phyloP scores from a whole-genome alignment of 2,888 invertebrate genomes.

The Nymphalis c-album region DNA sequence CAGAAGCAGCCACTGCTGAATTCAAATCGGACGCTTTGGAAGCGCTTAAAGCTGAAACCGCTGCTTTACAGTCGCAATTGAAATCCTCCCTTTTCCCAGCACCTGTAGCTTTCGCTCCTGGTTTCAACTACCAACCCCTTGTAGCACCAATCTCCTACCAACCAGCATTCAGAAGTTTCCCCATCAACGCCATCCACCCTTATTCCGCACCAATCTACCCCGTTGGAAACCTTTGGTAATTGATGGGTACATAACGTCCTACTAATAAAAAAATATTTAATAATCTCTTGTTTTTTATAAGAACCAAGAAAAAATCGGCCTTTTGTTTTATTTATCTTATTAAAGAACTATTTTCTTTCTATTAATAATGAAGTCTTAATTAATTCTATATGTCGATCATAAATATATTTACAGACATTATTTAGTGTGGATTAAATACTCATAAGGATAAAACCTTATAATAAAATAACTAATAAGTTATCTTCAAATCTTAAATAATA shows the following conservation, averaged over 20 bases:
- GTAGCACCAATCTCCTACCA: constrained; percentile 35
- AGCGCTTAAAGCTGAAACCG: constrained; percentile 25
- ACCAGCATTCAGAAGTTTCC: constrained; percentile 36
- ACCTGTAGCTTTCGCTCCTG: constrained; percentile 30
- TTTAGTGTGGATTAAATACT: too few species aligned
- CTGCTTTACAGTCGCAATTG: constrained; percentile 18
- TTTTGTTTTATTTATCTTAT: too few species aligned
- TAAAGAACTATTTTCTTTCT: too few species aligned
- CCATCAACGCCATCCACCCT: constrained; percentile 26
- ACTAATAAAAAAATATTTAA: constrained; percentile 28
- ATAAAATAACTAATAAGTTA: too few species aligned
- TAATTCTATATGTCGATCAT: too few species aligned
- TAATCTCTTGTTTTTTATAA: constrained; percentile 6
- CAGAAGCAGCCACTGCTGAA: constrained; percentile 25
- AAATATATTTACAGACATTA: too few species aligned
- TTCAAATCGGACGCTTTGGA: constrained; percentile 31
- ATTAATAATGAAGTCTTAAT: too few species aligned
- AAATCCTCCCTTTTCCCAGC: constrained; percentile 26
- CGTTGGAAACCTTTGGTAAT: constrained; percentile 36
- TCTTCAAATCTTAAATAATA: too few species aligned
- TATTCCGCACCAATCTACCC: constrained; percentile 27
- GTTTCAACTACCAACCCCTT: constrained; percentile 36
- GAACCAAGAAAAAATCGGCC: too few species aligned
- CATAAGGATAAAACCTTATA: too few species aligned
- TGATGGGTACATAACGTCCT: constrained; percentile 7